phyloP scores from a whole-genome alignment of 1,140 invertebrate genomes.

The Pissodes strobi region DNA sequence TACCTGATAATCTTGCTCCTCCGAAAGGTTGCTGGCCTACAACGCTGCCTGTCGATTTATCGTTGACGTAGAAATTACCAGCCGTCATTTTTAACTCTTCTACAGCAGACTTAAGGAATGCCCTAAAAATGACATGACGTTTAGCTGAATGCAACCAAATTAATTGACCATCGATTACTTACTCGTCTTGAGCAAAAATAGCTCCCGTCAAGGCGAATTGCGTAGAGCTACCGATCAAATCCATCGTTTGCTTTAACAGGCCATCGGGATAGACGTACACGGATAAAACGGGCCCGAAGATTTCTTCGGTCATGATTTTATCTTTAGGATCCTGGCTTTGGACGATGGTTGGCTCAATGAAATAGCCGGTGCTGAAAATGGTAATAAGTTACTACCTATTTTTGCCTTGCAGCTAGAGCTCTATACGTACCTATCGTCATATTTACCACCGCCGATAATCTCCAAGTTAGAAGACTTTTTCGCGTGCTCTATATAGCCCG shows the following conservation, averaged over 20 bases:
- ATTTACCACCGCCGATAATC: conserved; percentile 88
- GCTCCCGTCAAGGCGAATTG: conserved; percentile 94
- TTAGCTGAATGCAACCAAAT: no score
- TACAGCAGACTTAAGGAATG: conserved; percentile 74
- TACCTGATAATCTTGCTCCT: conserved; percentile 89
- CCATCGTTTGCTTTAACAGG: conserved; percentile 73
- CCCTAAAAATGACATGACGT: conserved; percentile 57
- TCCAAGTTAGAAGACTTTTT: conserved; percentile 76
- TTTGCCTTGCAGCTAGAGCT: no score
- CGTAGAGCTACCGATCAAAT: conserved; percentile 79
- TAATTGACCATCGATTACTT: no score
- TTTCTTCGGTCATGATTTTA: conserved; percentile 94
- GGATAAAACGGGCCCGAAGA: conserved; percentile 94
- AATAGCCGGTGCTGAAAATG: conserved; percentile 79
- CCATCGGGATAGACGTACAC: conserved; percentile 92
- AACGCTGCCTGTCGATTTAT: conserved; percentile 97
- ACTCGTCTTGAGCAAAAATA: conserved; percentile 88
- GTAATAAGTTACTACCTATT: no score
- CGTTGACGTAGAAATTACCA: conserved; percentile 99
- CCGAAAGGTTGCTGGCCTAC: conserved; percentile 99
- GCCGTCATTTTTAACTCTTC: conserved; percentile 84
- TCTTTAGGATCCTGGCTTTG: conserved; percentile 84
- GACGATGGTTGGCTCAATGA: conserved; percentile 94
- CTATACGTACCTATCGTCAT: no score
- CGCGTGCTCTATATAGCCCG: conserved; percentile 89